Evolutionary conservation across 2,797 vertebrate genomes (phyloP).

Genomic region (Acanthiza pusilla): DNA sequence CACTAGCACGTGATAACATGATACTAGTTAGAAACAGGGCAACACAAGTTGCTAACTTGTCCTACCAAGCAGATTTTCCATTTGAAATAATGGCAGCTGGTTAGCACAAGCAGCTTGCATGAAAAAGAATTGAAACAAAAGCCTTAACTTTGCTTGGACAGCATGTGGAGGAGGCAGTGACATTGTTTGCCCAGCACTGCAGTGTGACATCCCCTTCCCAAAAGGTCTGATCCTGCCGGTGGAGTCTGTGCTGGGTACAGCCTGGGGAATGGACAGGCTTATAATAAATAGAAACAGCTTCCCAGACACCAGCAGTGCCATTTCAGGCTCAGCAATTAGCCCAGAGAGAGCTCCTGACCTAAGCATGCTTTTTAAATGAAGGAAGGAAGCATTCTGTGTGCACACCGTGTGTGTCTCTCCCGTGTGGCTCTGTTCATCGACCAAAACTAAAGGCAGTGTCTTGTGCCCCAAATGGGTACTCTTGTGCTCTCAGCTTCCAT

Average conservation of each 20-base stretch:
- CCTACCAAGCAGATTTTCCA: background rate
- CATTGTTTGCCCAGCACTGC: rapidly evolving
- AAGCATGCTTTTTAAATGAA: background rate
- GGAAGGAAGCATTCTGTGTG: background rate
- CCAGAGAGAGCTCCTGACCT: background rate
- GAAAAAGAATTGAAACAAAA: background rate
- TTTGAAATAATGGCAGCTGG: background rate
- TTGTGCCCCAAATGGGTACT: background rate
- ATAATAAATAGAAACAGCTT: background rate
- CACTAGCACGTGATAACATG: background rate
- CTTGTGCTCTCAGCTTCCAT: background rate
- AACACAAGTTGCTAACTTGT: background rate
- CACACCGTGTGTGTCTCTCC: rapidly evolving
- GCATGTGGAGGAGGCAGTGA: background rate
- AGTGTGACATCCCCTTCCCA: background rate
- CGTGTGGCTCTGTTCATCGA: rapidly evolving
- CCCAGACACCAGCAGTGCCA: background rate
- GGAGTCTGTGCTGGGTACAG: background rate
- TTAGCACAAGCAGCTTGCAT: background rate
- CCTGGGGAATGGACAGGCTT: background rate
- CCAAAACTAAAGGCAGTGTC: background rate
- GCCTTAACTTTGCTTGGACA: background rate
- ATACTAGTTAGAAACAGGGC: background rate
- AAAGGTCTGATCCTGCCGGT: background rate
- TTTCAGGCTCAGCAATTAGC: background rate